phyloP scores from a whole-genome alignment of 64 coral and sea anemone species.

The Hydrozoanthus tunicans region DNA sequence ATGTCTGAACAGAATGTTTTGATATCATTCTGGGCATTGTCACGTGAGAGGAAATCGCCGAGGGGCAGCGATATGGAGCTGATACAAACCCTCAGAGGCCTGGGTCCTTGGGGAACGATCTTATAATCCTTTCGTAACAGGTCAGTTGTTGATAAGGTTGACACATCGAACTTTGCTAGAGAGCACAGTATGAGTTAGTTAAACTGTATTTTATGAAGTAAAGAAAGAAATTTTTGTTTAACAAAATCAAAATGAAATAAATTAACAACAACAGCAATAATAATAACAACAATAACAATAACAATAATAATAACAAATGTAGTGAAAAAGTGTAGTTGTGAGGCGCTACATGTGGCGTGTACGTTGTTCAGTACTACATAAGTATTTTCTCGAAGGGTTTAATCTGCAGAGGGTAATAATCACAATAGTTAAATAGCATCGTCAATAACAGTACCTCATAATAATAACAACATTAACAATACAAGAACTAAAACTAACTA shows the following conservation, averaged over 20 bases:
- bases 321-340: neutral
- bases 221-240: neutral
- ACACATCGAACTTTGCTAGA: constrained; percentile 84
- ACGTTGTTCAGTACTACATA: too few relatives aligned
- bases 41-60: constrained; percentile 52
- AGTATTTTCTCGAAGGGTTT: too few relatives aligned
- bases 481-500: too few relatives aligned
- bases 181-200: neutral
- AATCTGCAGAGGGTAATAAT: too few relatives aligned
- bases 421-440: too few relatives aligned
- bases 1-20: constrained; percentile 50
- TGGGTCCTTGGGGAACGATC: constrained; percentile 55
- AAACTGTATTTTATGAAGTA: neutral
- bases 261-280: neutral
- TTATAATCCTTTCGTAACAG: constrained; percentile 90
- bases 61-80: constrained; percentile 73
- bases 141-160: constrained; percentile 63
- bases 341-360: neutral
- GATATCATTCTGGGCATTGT: constrained; percentile 37
- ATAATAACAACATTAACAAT: too few relatives aligned
- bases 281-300: neutral
- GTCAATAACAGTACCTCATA: too few relatives aligned
- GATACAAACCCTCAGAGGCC: constrained; percentile 48
- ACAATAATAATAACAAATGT: neutral
- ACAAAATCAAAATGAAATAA: neutral